Conservation (phyloP, 2,888 invertebrate species). For the Brachyopa scutellaris region DNA sequence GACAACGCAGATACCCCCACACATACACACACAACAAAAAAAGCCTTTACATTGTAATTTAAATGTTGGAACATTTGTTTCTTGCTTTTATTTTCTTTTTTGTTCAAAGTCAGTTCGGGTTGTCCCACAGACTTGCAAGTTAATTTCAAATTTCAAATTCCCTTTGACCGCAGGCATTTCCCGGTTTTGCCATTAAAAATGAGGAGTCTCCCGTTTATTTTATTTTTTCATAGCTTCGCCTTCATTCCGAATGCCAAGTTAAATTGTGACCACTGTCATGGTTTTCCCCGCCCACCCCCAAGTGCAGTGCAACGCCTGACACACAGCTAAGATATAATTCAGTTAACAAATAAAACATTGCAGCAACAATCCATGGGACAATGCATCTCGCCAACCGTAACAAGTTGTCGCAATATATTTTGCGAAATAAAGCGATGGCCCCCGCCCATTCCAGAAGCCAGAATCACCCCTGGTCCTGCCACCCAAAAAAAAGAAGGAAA, state of each 20-base stretch:
- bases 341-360: slow-evolving; percentile 72
- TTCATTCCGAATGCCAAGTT: slow-evolving; percentile 56
- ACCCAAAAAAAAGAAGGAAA: slow-evolving; percentile 26
- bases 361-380: slow-evolving; percentile 71
- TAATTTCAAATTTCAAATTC: slow-evolving; percentile 68
- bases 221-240: slow-evolving; percentile 17
- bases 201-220: slow-evolving; percentile 55
- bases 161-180: slow-evolving; percentile 64
- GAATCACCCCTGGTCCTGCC: slow-evolving; percentile 1
- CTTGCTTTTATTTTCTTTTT: not conserved
- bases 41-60: slow-evolving; percentile 26
- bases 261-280: slow-evolving; percentile 70
- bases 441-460: slow-evolving; percentile 21
- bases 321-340: slow-evolving; percentile 60
- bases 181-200: slow-evolving; percentile 63
- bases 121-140: too few species aligned
- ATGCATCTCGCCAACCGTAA: slow-evolving; percentile 75
- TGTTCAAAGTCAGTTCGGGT: too few species aligned
- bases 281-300: not conserved
- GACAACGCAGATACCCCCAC: not conserved
- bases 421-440: slow-evolving; percentile 63
- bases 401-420: slow-evolving; percentile 75
- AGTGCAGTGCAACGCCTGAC: too few species aligned
- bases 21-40: not conserved
- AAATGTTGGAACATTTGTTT: slow-evolving; percentile 19